Base-by-base conservation (phyloP, 2,797 vertebrate species). In the Mormyrops boulengeri region DNA sequence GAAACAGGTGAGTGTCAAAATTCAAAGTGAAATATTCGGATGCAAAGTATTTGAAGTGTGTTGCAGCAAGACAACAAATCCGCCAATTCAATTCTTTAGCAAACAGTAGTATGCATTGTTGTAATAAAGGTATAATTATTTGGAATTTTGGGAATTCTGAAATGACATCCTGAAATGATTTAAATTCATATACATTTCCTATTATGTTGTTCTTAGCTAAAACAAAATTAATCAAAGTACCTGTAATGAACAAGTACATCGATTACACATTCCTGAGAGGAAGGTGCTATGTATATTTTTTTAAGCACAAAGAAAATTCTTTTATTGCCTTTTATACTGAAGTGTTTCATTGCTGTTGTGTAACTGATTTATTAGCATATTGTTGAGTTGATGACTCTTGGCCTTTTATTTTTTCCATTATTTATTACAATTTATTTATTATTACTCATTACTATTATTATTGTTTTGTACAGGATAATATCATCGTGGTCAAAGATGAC, bases 401-500 rank as follows among this genome's bases (percentile, higher is more conserved):
- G 6, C 14, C 17, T 80, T 80, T 8, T 44, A 38, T 73, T 73
- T 34, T 38, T 6, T 38, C 12, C 0, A 66, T 73, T 34, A 30
- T 11, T 26, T 30, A 66, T 69, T 69, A 34, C 62, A 69, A 82
- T 47, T 60, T 11, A 38, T 87, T 60, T 19, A 38, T 22, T 30
- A 1, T 90, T 1, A 14, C 88, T 44, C 69, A 93, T 53, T 89
- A 91, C 88, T 85, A 60, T 60, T 60, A 0, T 85, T 90, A 44
- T 73, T 73, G 26, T 88, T 22, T 77, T 90, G 90, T 92, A 30
- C 93, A 99, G 98, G 98, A 97, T 92, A 99, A 98, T 94, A 99
- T 99, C 92, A 92, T 95, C 47, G 97, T 99, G 91, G 97, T 99
- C 92, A 97, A 97, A 91, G 98, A 99, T 0, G 97, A 96, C 3